These are phyloP conservation scores for Solenopsis invicta DNA, from an alignment of 1,140 invertebrate species.

Conservation along the genomic window DNA sequence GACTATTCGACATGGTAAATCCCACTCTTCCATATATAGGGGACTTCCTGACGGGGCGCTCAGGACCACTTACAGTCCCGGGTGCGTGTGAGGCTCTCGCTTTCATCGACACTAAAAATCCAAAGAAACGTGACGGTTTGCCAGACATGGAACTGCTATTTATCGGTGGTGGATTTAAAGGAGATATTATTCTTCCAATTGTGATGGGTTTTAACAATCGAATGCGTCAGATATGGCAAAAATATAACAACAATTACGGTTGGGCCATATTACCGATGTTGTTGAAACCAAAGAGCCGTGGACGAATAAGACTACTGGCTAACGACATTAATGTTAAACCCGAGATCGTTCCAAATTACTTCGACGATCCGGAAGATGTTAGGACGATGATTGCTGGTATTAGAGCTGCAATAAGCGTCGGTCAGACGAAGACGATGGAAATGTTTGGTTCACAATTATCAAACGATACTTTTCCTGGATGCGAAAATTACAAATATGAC, in stretches of 20 bases:
- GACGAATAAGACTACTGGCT: slow-evolving; percentile 90
- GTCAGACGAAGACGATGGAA: slow-evolving; percentile 88
- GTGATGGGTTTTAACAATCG: slow-evolving; percentile 85
- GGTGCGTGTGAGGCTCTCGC: slow-evolving; percentile 94
- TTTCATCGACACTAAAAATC: slow-evolving; percentile 91
- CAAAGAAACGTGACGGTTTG: slow-evolving; percentile 89
- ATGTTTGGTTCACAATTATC: slow-evolving; percentile 89
- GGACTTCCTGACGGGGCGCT: slow-evolving; percentile 87
- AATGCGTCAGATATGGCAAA: slow-evolving; percentile 88
- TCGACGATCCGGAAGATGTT: slow-evolving; percentile 89
- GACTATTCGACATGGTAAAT: slow-evolving; percentile 61
- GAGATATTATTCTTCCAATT: slow-evolving; percentile 86
- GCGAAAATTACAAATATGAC: slow-evolving; percentile 89
- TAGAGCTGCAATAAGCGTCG: slow-evolving; percentile 88
- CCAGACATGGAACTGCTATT: slow-evolving; percentile 93
- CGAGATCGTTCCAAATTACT: slow-evolving; percentile 94
- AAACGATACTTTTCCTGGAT: slow-evolving; percentile 89
- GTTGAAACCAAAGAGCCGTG: slow-evolving; percentile 91
- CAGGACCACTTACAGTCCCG: slow-evolving; percentile 92
- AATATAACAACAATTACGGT: slow-evolving; percentile 86
- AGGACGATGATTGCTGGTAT: slow-evolving; percentile 90
- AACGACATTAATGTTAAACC: slow-evolving; percentile 92
- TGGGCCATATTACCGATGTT: slow-evolving; percentile 91
- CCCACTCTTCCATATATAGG: slow-evolving; percentile 80
- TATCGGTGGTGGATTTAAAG: slow-evolving; percentile 87